These are phyloP conservation scores for Sebastes aleutianus DNA, from an alignment of 2,797 vertebrate genomes.

Conservation along the genomic window DNA sequence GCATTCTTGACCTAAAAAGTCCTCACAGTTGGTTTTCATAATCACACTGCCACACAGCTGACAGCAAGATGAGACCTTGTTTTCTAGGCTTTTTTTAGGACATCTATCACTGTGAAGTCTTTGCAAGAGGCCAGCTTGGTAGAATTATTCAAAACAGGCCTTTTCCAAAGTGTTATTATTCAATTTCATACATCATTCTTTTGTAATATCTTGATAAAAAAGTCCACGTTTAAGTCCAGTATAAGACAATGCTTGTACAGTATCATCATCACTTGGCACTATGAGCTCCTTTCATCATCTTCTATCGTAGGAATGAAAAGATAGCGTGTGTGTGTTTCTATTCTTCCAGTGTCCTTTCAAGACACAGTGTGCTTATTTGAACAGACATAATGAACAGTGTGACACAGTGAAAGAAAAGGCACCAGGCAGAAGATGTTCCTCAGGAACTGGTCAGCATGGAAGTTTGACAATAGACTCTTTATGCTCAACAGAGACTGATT, in stretches of 20 bases:
- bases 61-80: slow-evolving; percentile 63
- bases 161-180: neutral
- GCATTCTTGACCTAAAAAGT: slow-evolving; percentile 79
- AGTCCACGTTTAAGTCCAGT: neutral
- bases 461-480: slow-evolving; percentile 43
- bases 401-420: slow-evolving; percentile 27
- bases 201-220: neutral
- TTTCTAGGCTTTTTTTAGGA: slow-evolving; percentile 28
- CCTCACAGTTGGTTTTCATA: slow-evolving; percentile 80
- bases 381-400: slow-evolving; percentile 27
- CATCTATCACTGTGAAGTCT: slow-evolving; percentile 26
- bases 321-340: slow-evolving; percentile 21
- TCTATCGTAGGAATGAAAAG: neutral
- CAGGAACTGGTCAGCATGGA: slow-evolving; percentile 29
- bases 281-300: slow-evolving; percentile 8
- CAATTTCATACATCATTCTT: neutral
- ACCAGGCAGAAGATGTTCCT: slow-evolving; percentile 42
- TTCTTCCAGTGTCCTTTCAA: slow-evolving; percentile 10
- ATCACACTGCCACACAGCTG: slow-evolving; percentile 68
- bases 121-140: neutral
- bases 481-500: slow-evolving; percentile 9
- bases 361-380: slow-evolving; percentile 24
- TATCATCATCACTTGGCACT: slow-evolving; percentile 14
- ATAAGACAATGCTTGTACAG: neutral
- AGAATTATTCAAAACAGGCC: neutral